Evolutionary conservation across 1,140 invertebrate species (phyloP), one percentile per base, ranked within the genome.

Genomic region (Acromyrmex heyeri): DNA sequence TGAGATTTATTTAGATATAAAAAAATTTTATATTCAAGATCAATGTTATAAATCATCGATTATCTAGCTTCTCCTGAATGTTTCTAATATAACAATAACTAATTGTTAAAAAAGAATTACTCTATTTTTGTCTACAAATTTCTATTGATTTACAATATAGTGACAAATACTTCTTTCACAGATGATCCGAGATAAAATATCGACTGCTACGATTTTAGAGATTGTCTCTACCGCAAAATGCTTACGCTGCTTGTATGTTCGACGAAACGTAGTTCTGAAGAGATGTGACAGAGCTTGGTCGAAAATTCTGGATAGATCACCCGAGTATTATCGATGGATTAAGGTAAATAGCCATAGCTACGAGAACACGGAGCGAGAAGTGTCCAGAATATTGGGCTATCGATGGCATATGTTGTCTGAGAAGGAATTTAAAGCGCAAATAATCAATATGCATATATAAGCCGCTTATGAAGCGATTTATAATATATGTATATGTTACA

Each of bases 161-260:
- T 55, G 12, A 44, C 18, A 24, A 53, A 55, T 38, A 69, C 77
- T 89, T 85, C 18, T 59, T 73, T 30, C 88, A 18, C 90, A 97
- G 97, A 95, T 98, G 88, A 96, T 98, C 21, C 96, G 97, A 5
- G 98, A 98, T 91, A 95, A 97, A 92, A 96, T 98, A 72, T 98
- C 98, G 1, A 98, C 98, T 0, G 96, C 97, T 0, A 98, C 98
- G 1, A 95, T 98, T 16, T 93, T 98, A 38, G 94, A 98, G n/a
- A 95, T 98, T 44, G 97, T 97, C 0, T 95, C 96, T 55, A 96
- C 96, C 1, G 96, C 96, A 3, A 96, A 96, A 78, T 96, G 96
- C 86, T 94, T 99, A 30, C 94, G 95, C 50, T 95, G 95, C 53
- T 95, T 98, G 0, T 96, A 97, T 78, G 96, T 98, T 1, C 94